A percentile compares a stretch with the other conserved stretches of the same genome.
These are phyloP conservation scores for Urosaurus nigricauda DNA, from an alignment of 2,797 vertebrate species.

Conservation along the genomic window DNA sequence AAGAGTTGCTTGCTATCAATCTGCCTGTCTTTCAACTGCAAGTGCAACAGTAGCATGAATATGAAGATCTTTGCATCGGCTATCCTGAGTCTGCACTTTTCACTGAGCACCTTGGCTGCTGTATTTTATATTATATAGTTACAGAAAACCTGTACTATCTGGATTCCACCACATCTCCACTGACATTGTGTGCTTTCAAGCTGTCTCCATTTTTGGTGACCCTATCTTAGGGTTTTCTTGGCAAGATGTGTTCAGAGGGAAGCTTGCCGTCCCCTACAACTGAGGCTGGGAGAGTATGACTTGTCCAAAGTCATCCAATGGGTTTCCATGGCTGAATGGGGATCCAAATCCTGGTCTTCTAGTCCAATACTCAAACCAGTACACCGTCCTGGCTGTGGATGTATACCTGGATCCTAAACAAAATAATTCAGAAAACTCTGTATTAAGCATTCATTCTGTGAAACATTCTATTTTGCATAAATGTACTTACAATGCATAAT, in stretches of 20 bases:
- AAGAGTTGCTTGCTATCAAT: slow-evolving; percentile 17
- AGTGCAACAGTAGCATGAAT: not conserved
- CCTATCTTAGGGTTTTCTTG: no score
- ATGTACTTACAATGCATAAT: not conserved
- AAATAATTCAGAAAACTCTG: not conserved
- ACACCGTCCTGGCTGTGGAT: no score
- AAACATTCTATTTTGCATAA: not conserved
- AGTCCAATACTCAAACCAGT: no score
- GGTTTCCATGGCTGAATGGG: no score
- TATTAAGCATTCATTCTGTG: not conserved
- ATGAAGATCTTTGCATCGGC: not conserved
- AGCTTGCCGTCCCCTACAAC: no score
- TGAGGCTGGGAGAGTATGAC: no score
- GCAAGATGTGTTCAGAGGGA: no score
- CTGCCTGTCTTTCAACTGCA: not conserved
- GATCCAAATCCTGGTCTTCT: no score
- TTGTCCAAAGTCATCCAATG: no score
- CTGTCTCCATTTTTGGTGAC: no score
- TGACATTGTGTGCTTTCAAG: no score
- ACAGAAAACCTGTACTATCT: not conserved
- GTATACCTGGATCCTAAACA: not conserved
- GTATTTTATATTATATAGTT: not conserved
- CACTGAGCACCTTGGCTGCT: not conserved
- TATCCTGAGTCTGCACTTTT: not conserved
- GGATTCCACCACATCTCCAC: not conserved